Percentiles rank a stretch among this genome's conserved stretches.
These are phyloP conservation scores for Folsomia manolachei DNA, from an alignment of 2,888 invertebrate genomes.

Conservation along the genomic window DNA sequence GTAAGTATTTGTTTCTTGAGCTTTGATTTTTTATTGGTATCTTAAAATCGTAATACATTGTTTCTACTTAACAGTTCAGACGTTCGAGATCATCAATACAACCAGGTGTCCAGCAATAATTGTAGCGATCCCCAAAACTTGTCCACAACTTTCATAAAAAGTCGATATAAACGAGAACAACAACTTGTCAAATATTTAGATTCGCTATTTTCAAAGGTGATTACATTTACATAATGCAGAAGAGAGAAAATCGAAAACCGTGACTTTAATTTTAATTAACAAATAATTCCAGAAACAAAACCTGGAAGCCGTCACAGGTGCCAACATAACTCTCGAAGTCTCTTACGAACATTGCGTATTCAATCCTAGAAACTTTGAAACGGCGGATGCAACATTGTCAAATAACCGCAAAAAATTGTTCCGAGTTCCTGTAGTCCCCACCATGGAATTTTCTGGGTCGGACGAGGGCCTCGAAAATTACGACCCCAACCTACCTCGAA, in stretches of 20 bases:
- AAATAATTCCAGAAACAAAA: conserved; percentile 26
- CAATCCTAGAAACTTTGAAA: conserved; percentile 25
- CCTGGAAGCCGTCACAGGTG: conserved; percentile 32
- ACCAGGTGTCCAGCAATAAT: conserved; percentile 22
- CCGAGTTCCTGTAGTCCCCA: neutral
- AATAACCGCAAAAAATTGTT: neutral
- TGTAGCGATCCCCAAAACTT: neutral
- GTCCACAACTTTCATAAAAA: conserved; percentile 23
- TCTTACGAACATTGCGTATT: conserved; percentile 28
- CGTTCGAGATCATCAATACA: conserved; percentile 45
- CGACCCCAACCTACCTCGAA: neutral
- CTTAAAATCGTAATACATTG: too few species aligned
- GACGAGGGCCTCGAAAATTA: neutral
- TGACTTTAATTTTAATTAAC: conserved; percentile 2
- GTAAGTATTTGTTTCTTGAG: conserved; percentile 29
- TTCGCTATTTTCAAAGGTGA: conserved; percentile 37
- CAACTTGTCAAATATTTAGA: conserved; percentile 22
- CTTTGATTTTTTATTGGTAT: neutral
- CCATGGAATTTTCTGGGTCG: neutral
- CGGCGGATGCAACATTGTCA: conserved; percentile 9
- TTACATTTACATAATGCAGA: too few species aligned
- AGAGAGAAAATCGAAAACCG: too few species aligned
- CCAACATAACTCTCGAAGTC: conserved; percentile 23
- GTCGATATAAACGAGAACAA: conserved; percentile 29
- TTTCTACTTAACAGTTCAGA: conserved; percentile 26